A percentile compares a stretch with the other conserved stretches of the same genome.
Conservation (phyloP, 2,888 invertebrate species). For the Oligia strigilis region DNA sequence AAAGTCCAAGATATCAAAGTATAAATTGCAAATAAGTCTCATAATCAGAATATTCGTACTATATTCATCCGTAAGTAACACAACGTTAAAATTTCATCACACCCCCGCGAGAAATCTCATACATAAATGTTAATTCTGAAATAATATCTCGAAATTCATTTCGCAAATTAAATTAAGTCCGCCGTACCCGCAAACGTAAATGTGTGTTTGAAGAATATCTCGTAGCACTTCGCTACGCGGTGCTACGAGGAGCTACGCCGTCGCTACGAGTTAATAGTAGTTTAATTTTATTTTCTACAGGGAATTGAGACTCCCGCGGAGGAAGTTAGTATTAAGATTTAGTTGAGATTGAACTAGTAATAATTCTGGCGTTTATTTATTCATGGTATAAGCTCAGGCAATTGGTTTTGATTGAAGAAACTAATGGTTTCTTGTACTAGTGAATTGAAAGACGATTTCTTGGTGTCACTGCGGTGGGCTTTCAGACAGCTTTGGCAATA, state of each 20-base stretch:
- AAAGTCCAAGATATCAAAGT: neutral
- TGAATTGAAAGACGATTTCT: neutral
- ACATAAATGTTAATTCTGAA: constrained; percentile 51
- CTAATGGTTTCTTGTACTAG: neutral
- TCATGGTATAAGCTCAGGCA: constrained; percentile 22
- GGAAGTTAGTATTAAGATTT: constrained; percentile 44
- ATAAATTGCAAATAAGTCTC: constrained; percentile 1
- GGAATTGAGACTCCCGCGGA: constrained; percentile 31
- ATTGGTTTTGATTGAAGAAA: constrained; percentile 25
- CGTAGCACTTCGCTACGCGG: constrained; percentile 63
- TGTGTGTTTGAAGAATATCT: constrained; percentile 66
- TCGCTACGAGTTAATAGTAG: constrained; percentile 65
- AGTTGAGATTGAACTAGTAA: constrained; percentile 33
- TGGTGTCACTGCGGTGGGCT: neutral
- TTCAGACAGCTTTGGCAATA: neutral
- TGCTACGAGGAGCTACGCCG: constrained; percentile 60
- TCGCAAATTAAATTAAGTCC: constrained; percentile 61
- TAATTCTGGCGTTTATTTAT: constrained; percentile 30
- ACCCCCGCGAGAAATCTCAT: constrained; percentile 24
- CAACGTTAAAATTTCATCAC: constrained; percentile 37
- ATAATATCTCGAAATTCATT: constrained; percentile 53
- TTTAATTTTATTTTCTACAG: constrained; percentile 63
- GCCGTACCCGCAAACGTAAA: constrained; percentile 60
- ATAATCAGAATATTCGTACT: constrained; percentile 5
- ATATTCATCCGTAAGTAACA: constrained; percentile 19